A percentile compares a stretch with the other conserved stretches of the same genome.
phyloP scores from a whole-genome alignment of 1,140 invertebrate genomes.

The Lutraria rhynchaena region DNA sequence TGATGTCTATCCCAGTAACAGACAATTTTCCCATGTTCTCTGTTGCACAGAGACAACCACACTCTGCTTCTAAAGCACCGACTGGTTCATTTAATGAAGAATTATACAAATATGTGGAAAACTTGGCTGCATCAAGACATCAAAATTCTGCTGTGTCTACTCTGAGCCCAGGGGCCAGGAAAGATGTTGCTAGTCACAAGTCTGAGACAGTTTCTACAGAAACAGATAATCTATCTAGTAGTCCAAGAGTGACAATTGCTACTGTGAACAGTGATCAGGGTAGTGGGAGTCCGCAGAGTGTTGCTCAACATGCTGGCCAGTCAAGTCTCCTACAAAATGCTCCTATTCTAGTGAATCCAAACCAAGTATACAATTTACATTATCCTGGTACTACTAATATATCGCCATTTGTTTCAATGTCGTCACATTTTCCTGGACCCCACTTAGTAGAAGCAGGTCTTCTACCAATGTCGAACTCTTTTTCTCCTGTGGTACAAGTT shows the following conservation, averaged over 20 bases:
- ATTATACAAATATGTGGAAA: slow-evolving; percentile 29
- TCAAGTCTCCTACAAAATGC: slow-evolving; percentile 26
- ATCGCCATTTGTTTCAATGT: slow-evolving; percentile 27
- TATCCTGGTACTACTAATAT: slow-evolving; percentile 19
- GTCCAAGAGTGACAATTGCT: slow-evolving; percentile 30
- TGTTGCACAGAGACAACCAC: slow-evolving; percentile 27
- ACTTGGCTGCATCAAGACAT: slow-evolving; percentile 30
- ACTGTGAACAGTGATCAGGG: slow-evolving; percentile 22
- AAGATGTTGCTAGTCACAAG: slow-evolving; percentile 20
- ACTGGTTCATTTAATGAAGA: slow-evolving; percentile 52
- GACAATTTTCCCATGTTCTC: slow-evolving; percentile 56
- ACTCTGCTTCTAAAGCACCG: not conserved
- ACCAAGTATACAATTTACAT: slow-evolving; percentile 46
- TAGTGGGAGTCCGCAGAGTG: not conserved
- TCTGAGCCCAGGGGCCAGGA: not conserved
- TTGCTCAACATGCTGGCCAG: slow-evolving; percentile 7
- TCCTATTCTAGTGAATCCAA: slow-evolving; percentile 6
- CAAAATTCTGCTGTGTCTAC: not conserved
- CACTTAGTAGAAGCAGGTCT: slow-evolving; percentile 50
- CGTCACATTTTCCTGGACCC: not conserved
- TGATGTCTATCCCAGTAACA: slow-evolving; percentile 32
- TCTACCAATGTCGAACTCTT: slow-evolving; percentile 27
- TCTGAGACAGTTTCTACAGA: slow-evolving; percentile 28
- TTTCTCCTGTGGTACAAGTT: slow-evolving; percentile 23
- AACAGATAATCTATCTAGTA: slow-evolving; percentile 13